These are phyloP conservation scores for Lucilia cuprina DNA, from an alignment of 1,140 invertebrate species.

Conservation along the genomic window DNA sequence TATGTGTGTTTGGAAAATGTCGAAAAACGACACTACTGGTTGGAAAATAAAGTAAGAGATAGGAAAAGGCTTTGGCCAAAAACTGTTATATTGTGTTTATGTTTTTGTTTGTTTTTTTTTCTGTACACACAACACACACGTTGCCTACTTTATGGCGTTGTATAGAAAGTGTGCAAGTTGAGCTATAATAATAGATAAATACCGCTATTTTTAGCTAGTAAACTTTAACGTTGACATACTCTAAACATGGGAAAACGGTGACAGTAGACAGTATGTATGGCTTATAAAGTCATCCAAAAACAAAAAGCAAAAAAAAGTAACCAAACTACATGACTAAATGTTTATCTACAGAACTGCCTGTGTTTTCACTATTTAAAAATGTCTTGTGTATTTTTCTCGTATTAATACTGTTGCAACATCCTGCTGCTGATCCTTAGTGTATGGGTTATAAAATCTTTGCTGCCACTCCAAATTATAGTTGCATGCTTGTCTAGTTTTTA, in stretches of 20 bases:
- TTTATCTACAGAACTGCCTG: neutral
- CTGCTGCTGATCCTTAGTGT: neutral
- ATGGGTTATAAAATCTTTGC: neutral
- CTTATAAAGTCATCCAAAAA: neutral
- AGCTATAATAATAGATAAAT: neutral
- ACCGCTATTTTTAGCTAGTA: slow-evolving; percentile 17
- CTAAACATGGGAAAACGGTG: neutral
- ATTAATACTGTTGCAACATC: neutral
- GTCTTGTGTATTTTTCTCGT: neutral
- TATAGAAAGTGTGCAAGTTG: neutral
- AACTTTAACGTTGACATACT: neutral
- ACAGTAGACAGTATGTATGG: neutral
- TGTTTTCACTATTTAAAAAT: neutral
- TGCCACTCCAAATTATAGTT: neutral
- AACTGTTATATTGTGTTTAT: neutral
- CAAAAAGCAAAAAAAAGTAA: neutral
- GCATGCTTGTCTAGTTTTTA: slow-evolving; percentile 10
- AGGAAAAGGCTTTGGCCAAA: neutral
- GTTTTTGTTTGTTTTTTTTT: neutral
- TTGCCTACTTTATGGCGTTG: too few relatives aligned
- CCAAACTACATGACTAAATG: neutral
- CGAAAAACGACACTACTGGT: too few relatives aligned
- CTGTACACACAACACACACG: neutral
- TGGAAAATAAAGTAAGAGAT: neutral
- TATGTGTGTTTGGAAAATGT: neutral